These are phyloP conservation scores for Chinchilla lanigera DNA, from an alignment of 2,113 vertebrate species.

Conservation along the genomic window DNA sequence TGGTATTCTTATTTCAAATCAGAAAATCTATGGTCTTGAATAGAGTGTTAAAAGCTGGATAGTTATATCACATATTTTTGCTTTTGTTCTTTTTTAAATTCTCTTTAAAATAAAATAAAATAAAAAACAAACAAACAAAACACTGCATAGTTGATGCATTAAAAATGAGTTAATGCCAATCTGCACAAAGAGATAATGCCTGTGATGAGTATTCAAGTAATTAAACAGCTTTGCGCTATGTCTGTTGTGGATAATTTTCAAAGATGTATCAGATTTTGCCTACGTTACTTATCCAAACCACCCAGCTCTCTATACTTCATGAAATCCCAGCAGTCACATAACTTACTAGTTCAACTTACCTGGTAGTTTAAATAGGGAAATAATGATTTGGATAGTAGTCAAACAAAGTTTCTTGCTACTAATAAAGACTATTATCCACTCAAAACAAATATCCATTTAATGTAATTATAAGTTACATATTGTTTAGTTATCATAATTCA, in stretches of 20 bases:
- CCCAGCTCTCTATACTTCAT: not conserved
- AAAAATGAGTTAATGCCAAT: not conserved
- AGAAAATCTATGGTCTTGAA: not conserved
- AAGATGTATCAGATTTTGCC: not conserved
- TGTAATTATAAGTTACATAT: not conserved
- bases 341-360: not conserved
- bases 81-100: too few species aligned
- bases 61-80: too few species aligned
- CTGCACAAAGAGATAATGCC: not conserved
- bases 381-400: not conserved
- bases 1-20: not conserved
- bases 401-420: not conserved
- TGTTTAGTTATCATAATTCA: not conserved
- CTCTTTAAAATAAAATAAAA: too few species aligned
- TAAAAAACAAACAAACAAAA: not conserved
- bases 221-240: not conserved
- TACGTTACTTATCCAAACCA: not conserved
- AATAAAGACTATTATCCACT: not conserved
- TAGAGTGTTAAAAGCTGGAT: not conserved
- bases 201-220: not conserved
- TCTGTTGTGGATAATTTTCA: not conserved
- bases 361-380: not conserved
- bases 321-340: not conserved
- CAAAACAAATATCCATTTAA: not conserved
- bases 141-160: not conserved